A percentile compares a stretch with the other conserved stretches of the same genome.
phyloP scores from a whole-genome alignment of 2,888 invertebrate species.

The Stenolophus ochropezus region DNA sequence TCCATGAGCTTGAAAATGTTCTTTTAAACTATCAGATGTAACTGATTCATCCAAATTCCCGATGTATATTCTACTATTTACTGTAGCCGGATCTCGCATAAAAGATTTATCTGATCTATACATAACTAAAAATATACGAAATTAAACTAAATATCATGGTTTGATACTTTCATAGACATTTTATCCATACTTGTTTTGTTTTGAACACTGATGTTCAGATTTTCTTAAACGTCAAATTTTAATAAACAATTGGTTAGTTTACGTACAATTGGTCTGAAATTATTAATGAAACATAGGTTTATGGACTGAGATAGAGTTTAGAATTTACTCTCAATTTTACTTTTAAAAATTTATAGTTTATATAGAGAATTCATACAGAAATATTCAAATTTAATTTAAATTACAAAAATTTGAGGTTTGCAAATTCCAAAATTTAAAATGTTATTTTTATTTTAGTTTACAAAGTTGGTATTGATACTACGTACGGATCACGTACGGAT shows the following conservation, averaged over 20 bases:
- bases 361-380: too few species aligned
- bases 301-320: not conserved
- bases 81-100: slow-evolving; percentile 85
- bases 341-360: too few species aligned
- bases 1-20: slow-evolving; percentile 85
- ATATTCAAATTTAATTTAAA: too few species aligned
- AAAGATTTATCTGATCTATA: slow-evolving; percentile 72
- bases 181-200: not conserved
- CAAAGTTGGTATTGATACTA: too few species aligned
- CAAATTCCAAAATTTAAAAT: too few species aligned
- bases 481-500: too few species aligned
- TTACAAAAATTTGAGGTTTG: too few species aligned
- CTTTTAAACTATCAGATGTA: slow-evolving; percentile 80
- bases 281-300: not conserved
- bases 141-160: not conserved
- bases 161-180: not conserved
- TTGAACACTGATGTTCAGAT: not conserved
- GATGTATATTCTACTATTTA: slow-evolving; percentile 86
- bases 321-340: too few species aligned
- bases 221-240: slow-evolving; percentile 14
- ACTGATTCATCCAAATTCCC: slow-evolving; percentile 82
- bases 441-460: too few species aligned
- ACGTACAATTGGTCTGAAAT: slow-evolving; percentile 2
- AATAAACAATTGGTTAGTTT: slow-evolving; percentile 32
- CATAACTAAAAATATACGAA: slow-evolving; percentile 65